Percentiles rank a stretch among this genome's conserved stretches.
phyloP scores from a whole-genome alignment of 2,888 invertebrate species.

The Notodonta ziczac region DNA sequence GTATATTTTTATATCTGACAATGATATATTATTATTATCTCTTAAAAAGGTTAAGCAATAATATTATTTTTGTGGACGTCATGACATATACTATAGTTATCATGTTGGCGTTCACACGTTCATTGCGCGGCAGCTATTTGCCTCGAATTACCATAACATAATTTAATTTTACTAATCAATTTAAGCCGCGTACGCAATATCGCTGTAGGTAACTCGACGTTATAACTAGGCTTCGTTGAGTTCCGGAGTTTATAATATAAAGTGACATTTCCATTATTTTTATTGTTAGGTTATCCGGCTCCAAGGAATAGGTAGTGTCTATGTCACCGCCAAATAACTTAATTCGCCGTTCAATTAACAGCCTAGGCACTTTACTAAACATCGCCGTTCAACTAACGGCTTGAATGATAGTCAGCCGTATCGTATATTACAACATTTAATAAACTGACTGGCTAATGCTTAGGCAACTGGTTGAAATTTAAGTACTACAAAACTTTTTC shows the following conservation, averaged over 20 bases:
- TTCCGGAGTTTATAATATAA: neutral
- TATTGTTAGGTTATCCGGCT: neutral
- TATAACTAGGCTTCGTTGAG: slow-evolving; percentile 1
- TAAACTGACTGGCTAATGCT: no score
- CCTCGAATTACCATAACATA: slow-evolving; percentile 19
- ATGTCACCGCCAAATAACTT: neutral
- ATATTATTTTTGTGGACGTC: slow-evolving; percentile 9
- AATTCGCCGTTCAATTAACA: no score
- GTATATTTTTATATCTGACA: no score
- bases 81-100: slow-evolving; percentile 14
- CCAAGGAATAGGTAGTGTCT: no score
- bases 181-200: slow-evolving; percentile 15
- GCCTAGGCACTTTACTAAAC: no score
- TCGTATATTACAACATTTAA: no score
- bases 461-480: no score
- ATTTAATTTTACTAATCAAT: slow-evolving; percentile 31
- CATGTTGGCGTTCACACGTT: slow-evolving; percentile 13
- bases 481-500: no score
- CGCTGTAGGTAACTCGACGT: neutral
- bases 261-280: neutral
- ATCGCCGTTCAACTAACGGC: no score
- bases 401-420: no score
- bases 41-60: no score
- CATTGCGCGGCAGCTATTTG: slow-evolving; percentile 22
- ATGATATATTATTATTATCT: no score